Conservation (phyloP, 2,113 vertebrate genomes). For the Procapra przewalskii region DNA sequence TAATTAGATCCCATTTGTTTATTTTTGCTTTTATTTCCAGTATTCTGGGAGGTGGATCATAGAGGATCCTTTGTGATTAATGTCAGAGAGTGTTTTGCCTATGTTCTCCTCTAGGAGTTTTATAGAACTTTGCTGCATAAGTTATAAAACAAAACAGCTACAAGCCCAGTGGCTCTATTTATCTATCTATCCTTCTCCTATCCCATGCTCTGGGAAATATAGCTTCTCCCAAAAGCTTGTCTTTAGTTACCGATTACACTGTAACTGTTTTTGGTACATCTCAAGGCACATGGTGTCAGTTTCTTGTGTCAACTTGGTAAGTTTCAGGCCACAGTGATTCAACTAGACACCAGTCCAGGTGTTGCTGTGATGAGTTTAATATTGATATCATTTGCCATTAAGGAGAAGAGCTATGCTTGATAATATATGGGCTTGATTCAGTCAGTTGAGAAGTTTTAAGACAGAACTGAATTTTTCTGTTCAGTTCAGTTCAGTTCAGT, state of each 20-base stretch:
- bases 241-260: neutral
- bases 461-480: neutral
- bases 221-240: neutral
- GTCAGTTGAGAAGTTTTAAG: neutral
- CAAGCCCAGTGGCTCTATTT: neutral
- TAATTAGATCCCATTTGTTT: no score
- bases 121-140: neutral
- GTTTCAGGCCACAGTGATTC: neutral
- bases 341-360: neutral
- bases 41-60: no score
- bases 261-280: neutral
- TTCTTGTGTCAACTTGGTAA: neutral
- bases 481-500: no score
- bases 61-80: no score
- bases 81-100: no score
- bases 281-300: neutral
- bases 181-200: neutral
- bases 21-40: no score
- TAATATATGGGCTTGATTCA: neutral
- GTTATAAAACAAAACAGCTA: neutral
- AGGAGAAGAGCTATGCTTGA: neutral
- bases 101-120: no score
- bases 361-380: neutral
- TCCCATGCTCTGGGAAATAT: neutral
- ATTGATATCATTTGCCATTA: neutral